Evolutionary conservation across 2,113 vertebrate genomes (phyloP).

Genomic region (Chaetodon trifascialis): DNA sequence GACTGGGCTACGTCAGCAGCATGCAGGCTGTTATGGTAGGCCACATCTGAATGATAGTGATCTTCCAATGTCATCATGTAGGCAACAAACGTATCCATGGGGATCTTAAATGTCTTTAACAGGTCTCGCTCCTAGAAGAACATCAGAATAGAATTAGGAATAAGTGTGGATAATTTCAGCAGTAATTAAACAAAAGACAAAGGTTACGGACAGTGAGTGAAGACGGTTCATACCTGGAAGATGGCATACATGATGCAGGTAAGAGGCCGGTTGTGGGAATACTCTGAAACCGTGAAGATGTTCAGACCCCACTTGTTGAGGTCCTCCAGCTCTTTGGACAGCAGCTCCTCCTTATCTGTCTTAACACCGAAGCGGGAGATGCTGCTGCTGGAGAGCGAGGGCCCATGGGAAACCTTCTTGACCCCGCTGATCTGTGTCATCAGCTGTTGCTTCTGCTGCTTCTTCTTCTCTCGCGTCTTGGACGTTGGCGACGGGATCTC

Average conservation of each 20-base stretch:
- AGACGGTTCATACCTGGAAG: conserved; percentile 89
- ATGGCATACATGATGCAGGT: conserved; percentile 99
- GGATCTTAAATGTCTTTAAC: conserved; percentile 97
- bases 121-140: conserved; percentile 92
- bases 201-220: background rate
- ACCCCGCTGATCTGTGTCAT: conserved; percentile 99
- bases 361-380: conserved; percentile 96
- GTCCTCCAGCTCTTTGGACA: conserved; percentile 98
- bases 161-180: background rate
- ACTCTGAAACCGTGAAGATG: conserved; percentile 97
- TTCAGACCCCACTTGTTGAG: conserved; percentile 99
- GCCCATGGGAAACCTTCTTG: conserved; percentile 95
- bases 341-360: conserved; percentile 94
- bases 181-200: background rate
- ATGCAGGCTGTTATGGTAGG: conserved; percentile 98
- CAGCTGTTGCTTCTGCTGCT: conserved; percentile 92
- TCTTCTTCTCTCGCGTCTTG: conserved; percentile 97
- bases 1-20: conserved; percentile 98
- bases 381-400: conserved; percentile 93
- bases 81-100: conserved; percentile 93
- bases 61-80: conserved; percentile 99
- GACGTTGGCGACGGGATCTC: conserved; percentile 97
- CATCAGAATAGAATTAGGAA: background rate
- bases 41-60: conserved; percentile 97
- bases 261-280: conserved; percentile 92